These are phyloP conservation scores for Pteropus rufus DNA, from an alignment of 2,797 vertebrate species.

Conservation along the genomic window DNA sequence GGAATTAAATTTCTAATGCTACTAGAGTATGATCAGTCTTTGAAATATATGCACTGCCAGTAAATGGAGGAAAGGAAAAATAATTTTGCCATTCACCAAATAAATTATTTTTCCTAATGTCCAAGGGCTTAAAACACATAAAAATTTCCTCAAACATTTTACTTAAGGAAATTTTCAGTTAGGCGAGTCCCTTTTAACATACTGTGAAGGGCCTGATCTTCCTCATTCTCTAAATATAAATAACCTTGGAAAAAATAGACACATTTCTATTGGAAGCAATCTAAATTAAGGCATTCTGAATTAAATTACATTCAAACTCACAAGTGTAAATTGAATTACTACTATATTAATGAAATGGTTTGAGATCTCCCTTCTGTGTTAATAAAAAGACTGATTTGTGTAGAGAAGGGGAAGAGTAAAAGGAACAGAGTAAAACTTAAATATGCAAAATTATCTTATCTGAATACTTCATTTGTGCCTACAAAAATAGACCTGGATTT, in stretches of 20 bases:
- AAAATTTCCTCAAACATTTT: neutral
- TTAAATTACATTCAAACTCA: neutral
- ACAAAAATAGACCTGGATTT: neutral
- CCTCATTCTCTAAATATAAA: neutral
- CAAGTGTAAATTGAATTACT: neutral
- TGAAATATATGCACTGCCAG: neutral
- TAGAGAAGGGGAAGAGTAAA: neutral
- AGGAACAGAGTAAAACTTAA: neutral
- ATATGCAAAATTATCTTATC: neutral
- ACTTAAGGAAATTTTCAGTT: neutral
- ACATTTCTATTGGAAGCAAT: neutral
- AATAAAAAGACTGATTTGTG: neutral
- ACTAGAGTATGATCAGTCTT: neutral
- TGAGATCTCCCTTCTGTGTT: neutral
- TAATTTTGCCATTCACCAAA: neutral
- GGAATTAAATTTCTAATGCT: neutral
- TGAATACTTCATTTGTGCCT: neutral
- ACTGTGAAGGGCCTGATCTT: neutral
- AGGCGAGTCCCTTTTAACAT: neutral
- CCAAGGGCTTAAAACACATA: neutral
- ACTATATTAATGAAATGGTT: neutral
- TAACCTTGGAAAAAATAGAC: neutral
- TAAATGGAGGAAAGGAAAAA: neutral
- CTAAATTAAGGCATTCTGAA: neutral
- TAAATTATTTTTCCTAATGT: neutral